These are phyloP conservation scores for Rafetus swinhoei DNA, from an alignment of 2,113 vertebrate species.

Conservation along the genomic window DNA sequence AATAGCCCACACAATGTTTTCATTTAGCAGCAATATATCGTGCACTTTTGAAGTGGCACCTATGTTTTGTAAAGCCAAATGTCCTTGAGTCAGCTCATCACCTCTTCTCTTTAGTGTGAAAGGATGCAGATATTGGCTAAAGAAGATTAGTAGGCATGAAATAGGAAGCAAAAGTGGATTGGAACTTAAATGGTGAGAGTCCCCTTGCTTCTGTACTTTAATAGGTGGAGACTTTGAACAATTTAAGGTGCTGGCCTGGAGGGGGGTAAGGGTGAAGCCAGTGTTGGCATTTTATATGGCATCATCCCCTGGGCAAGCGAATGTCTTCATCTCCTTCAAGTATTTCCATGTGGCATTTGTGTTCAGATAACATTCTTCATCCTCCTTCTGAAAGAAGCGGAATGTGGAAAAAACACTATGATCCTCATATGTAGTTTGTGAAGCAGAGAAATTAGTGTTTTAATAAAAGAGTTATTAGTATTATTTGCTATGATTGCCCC, in stretches of 20 bases:
- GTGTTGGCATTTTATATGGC: not conserved
- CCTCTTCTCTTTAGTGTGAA: not conserved
- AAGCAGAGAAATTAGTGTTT: slow-evolving; percentile 14
- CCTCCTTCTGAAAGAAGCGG: not conserved
- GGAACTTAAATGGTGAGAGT: not conserved
- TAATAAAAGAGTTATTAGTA: slow-evolving; percentile 7
- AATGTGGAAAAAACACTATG: not conserved
- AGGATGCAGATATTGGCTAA: not conserved
- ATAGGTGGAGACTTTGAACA: not conserved
- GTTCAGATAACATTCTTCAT: not conserved
- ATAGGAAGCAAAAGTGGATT: not conserved
- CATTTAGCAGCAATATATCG: not conserved
- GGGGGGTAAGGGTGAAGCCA: not conserved
- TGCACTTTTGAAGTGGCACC: not conserved
- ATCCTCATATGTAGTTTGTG: slow-evolving; percentile 9
- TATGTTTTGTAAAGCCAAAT: not conserved
- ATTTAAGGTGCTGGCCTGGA: not conserved
- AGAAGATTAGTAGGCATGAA: not conserved
- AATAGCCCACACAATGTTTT: not conserved
- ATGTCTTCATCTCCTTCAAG: not conserved
- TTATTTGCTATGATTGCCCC: not conserved
- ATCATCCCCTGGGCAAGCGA: not conserved
- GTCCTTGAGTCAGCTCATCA: not conserved
- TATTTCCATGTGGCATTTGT: not conserved
- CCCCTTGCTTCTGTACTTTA: not conserved